Conservation (phyloP, 2,113 vertebrate species). For the Embiotoca jacksoni region DNA sequence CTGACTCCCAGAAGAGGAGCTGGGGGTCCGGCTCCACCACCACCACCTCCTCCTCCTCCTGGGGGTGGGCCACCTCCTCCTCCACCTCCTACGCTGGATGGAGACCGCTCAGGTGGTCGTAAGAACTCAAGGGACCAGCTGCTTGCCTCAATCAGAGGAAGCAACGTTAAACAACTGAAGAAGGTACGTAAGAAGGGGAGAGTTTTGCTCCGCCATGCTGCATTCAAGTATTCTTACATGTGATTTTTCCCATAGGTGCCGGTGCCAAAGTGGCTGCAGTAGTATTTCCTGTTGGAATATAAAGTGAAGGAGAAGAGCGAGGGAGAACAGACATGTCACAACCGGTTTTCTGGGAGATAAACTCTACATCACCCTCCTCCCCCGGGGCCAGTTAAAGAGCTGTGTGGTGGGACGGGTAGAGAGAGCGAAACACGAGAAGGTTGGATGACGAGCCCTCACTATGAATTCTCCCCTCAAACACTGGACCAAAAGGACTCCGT, state of each 20-base stretch:
- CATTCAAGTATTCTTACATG: constrained; percentile 18
- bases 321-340: constrained; percentile 75
- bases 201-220: neutral
- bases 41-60: constrained; percentile 89
- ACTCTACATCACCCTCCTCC: constrained; percentile 13
- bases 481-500: constrained; percentile 76
- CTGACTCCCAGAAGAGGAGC: constrained; percentile 83
- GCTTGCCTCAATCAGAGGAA: constrained; percentile 93
- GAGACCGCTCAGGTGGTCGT: constrained; percentile 85
- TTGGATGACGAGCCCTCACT: constrained; percentile 60
- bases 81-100: constrained; percentile 86
- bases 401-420: constrained; percentile 39
- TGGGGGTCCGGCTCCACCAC: constrained; percentile 49
- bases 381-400: constrained; percentile 47
- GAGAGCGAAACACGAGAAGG: constrained; percentile 39
- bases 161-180: constrained; percentile 91
- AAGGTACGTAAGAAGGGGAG: constrained; percentile 83
- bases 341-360: constrained; percentile 55
- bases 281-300: constrained; percentile 64
- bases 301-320: constrained; percentile 31
- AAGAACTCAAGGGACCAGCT: constrained; percentile 96
- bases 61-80: constrained; percentile 85
- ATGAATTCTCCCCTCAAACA: constrained; percentile 74
- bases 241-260: constrained; percentile 85
- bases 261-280: constrained; percentile 92